phyloP scores from a whole-genome alignment of 2,113 vertebrate species.

The Eolophus roseicapilla region DNA sequence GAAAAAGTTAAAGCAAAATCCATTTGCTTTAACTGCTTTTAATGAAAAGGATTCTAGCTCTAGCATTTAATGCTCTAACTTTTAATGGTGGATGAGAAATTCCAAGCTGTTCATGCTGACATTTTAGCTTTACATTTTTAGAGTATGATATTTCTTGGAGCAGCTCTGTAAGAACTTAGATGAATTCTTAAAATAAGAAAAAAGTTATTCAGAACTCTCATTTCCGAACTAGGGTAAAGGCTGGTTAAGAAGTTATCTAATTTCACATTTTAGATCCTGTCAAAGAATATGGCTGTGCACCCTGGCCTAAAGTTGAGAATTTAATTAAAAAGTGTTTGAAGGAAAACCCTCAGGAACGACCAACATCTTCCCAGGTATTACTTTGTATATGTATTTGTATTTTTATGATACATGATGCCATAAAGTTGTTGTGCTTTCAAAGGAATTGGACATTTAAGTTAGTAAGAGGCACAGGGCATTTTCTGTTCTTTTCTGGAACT shows the following conservation, averaged over 20 bases:
- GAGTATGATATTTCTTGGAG: not conserved
- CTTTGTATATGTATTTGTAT: not conserved
- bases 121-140: not conserved
- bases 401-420: not conserved
- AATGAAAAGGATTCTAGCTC: not conserved
- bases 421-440: not conserved
- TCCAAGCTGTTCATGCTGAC: not conserved
- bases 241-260: not conserved
- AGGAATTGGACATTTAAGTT: not conserved
- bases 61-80: not conserved
- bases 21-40: not conserved
- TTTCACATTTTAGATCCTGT: conserved; percentile 86
- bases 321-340: conserved; percentile 92
- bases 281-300: conserved; percentile 85
- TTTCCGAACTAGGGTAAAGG: not conserved
- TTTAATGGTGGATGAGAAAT: not conserved
- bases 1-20: not conserved
- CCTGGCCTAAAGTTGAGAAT: conserved; percentile 89
- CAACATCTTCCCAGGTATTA: conserved; percentile 88
- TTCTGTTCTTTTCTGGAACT: not conserved
- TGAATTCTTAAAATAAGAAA: not conserved
- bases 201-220: not conserved
- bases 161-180: not conserved
- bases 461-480: not conserved
- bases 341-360: conserved; percentile 89